phyloP scores from a whole-genome alignment of 2,888 invertebrate genomes.

The Sepiola atlantica region DNA sequence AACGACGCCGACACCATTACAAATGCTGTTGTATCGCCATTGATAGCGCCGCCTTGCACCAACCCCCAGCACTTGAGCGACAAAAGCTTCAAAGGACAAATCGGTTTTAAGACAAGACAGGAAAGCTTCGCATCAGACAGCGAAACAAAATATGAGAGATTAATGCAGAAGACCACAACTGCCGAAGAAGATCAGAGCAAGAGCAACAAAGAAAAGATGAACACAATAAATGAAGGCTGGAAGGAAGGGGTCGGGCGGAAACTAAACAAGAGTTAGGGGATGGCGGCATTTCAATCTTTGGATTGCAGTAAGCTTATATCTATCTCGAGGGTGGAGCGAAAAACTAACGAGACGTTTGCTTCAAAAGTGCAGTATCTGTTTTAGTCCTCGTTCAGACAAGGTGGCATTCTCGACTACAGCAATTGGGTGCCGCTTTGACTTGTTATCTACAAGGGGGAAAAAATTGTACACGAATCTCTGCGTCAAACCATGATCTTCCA shows the following conservation, averaged over 20 bases:
- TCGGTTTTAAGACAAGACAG: not conserved
- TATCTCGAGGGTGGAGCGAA: not conserved
- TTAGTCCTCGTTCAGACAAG: no score
- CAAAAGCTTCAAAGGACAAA: not conserved
- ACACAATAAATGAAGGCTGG: not conserved
- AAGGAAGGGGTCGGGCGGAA: not conserved
- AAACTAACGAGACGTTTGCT: not conserved
- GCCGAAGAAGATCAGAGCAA: not conserved
- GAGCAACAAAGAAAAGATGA: not conserved
- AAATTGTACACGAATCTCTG: no score
- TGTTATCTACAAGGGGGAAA: no score
- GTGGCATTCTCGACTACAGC: no score
- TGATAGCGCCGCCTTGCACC: not conserved
- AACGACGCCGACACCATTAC: slow-evolving; percentile 6
- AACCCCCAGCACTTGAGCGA: not conserved
- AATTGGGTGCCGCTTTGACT: no score
- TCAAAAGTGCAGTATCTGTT: no score
- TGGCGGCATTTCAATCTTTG: not conserved
- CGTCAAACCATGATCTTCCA: no score
- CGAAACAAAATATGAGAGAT: not conserved
- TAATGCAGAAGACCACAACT: not conserved
- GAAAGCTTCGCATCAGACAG: not conserved
- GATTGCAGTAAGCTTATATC: not conserved
- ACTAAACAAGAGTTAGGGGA: not conserved
- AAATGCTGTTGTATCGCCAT: not conserved